Conservation (phyloP, 2,797 vertebrate species). For the Catharus ustulatus region DNA sequence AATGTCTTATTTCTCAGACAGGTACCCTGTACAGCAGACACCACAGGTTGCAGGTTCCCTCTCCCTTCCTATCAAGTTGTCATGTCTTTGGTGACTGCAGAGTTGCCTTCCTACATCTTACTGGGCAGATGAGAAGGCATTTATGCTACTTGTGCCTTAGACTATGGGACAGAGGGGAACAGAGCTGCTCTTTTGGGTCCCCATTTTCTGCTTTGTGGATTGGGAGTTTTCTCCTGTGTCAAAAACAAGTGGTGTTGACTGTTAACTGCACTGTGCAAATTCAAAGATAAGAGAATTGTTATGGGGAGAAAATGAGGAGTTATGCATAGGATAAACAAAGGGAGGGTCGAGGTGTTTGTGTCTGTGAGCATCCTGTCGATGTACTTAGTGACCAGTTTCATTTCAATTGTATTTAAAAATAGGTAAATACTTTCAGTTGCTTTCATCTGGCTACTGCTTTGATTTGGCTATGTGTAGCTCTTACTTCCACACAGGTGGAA, state of each 20-base stretch:
- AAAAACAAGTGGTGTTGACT: neutral
- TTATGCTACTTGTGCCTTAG: neutral
- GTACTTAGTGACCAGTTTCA: neutral
- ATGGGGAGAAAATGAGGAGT: neutral
- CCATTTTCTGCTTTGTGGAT: neutral
- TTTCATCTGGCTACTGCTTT: neutral
- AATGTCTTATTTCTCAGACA: neutral
- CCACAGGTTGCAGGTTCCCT: fast-evolving
- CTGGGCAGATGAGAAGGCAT: neutral
- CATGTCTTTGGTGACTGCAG: neutral
- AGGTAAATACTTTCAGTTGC: neutral
- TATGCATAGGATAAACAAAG: neutral
- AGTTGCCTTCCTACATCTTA: neutral
- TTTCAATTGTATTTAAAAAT: neutral
- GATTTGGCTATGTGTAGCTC: neutral
- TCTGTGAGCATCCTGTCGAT: neutral
- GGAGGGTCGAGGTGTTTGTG: neutral
- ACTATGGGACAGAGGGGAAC: neutral
- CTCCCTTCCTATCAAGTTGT: neutral
- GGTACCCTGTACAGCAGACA: neutral
- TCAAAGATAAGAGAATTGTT: neutral
- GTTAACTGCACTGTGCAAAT: neutral
- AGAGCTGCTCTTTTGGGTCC: neutral
- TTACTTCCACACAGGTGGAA: slow-evolving; percentile 85
- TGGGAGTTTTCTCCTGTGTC: neutral